Percentiles rank a stretch among this genome's conserved stretches.
Conservation (phyloP, 1,140 invertebrate genomes). For the Teleopsis dalmanni region DNA sequence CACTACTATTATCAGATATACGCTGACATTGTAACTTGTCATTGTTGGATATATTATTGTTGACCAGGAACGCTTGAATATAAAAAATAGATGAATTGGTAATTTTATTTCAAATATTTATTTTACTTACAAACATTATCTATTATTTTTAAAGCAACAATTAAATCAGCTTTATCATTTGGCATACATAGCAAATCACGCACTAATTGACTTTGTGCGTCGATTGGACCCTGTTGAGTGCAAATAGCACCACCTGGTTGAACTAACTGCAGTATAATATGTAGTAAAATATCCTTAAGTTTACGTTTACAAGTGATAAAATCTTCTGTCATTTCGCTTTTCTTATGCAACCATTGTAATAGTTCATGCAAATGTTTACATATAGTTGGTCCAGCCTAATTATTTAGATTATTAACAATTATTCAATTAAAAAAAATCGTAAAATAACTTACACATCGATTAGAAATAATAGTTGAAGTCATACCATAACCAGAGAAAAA, state of each 20-base stretch:
- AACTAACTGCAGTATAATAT: slow-evolving; percentile 63
- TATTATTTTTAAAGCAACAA: slow-evolving; percentile 64
- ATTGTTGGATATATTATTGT: slow-evolving; percentile 52
- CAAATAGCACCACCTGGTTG: slow-evolving; percentile 63
- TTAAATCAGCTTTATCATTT: slow-evolving; percentile 61
- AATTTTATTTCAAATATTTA: neutral
- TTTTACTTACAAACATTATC: slow-evolving; percentile 56
- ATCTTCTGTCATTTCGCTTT: slow-evolving; percentile 57
- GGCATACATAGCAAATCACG: slow-evolving; percentile 59
- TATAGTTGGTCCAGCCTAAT: slow-evolving; percentile 69
- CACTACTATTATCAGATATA: slow-evolving; percentile 42
- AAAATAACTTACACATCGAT: slow-evolving; percentile 33
- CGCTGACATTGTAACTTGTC: slow-evolving; percentile 53
- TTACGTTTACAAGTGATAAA: slow-evolving; percentile 50
- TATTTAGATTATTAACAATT: neutral
- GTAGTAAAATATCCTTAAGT: slow-evolving; percentile 62
- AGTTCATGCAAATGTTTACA: slow-evolving; percentile 67
- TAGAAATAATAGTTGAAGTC: slow-evolving; percentile 37
- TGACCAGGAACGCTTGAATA: slow-evolving; percentile 48
- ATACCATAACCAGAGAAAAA: slow-evolving; percentile 62
- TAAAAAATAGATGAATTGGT: neutral
- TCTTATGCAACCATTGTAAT: slow-evolving; percentile 59
- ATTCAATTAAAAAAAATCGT: neutral
- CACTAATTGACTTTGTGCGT: slow-evolving; percentile 70
- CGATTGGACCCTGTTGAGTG: slow-evolving; percentile 65